phyloP scores from a whole-genome alignment of 2,113 vertebrate species.

The Orthonyx spaldingii region DNA sequence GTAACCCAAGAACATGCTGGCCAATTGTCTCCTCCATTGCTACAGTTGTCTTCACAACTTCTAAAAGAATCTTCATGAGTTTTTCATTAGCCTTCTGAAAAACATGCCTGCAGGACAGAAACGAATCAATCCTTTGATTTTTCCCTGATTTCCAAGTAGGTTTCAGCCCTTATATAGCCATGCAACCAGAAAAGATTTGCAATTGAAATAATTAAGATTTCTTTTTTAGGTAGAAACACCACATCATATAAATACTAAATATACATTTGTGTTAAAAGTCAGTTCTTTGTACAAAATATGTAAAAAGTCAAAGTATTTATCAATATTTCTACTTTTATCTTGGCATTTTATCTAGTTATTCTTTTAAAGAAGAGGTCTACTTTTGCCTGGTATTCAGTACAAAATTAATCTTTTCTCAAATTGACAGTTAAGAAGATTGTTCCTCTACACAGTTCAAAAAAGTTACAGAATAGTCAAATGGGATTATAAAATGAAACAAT shows the following conservation, averaged over 20 bases:
- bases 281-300: not conserved
- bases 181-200: not conserved
- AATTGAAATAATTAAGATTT: not conserved
- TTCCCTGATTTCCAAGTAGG: not conserved
- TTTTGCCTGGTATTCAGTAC: not conserved
- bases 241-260: not conserved
- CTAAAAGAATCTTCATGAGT: conserved; percentile 83
- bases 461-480: not conserved
- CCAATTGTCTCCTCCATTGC: conserved; percentile 91
- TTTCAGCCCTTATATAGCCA: not conserved
- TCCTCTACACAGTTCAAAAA: not conserved
- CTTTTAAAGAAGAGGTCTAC: not conserved
- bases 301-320: not conserved
- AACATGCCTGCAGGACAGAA: conserved; percentile 67
- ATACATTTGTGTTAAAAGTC: not conserved
- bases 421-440: not conserved
- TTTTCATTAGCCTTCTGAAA: conserved; percentile 81
- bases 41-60: conserved; percentile 89
- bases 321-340: not conserved
- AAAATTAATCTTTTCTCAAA: not conserved
- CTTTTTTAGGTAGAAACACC: not conserved
- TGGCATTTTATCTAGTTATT: not conserved
- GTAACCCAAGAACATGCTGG: conserved; percentile 80
- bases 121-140: not conserved
- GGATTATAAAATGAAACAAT: not conserved